Base-by-base conservation (phyloP, 2,113 vertebrate species). In the Mustela lutreola region DNA sequence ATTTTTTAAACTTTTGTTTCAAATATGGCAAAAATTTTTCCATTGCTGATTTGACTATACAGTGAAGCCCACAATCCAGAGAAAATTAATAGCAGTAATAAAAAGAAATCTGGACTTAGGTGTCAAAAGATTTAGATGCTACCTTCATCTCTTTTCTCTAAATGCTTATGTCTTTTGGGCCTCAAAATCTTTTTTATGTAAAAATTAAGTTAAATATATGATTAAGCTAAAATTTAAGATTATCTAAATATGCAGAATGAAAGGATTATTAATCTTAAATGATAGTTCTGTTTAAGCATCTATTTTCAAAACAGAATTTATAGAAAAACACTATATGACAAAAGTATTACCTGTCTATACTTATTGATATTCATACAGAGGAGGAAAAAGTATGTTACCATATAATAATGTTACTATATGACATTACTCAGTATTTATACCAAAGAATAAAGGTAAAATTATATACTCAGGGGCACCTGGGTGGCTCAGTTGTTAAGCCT, bases 401-500 rank as follows among this genome's bases (percentile, higher is more conserved):
- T 71, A 33, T 56, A 10, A 45, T 65, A 78, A 81, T 58, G 15
- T 73, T 71, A 60, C 12, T 58, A 1, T 78, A 89, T 81, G 16
- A 81, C 11, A 63, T 71, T 53, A 81, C 7, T 7, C 42, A 87
- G n/a, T 65, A 5, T 85, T 76, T 85, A 87, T 89, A 89, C 7
- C 56, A 91, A 92, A 92, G 26, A 92, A 36, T 71, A 24, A 65
- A 96, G 65, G 65, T 60, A 93, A 60, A 96, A 82, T 73, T 60
- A 88, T 28, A 81, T 58, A 82, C 2, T 89, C 18, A 56, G 22
- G 22, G 58, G 58, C 22, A 10, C 58, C 58, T 60, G 58, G 58
- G 58, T 24, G 22, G 58, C 22, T 24, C 58, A 60, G 58, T 60
- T 60, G 58, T 58, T 60, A 60, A 60, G 21, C 58, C 7, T 60